These are phyloP conservation scores for Seira musarum DNA, from an alignment of 2,888 invertebrate species.

Conservation along the genomic window DNA sequence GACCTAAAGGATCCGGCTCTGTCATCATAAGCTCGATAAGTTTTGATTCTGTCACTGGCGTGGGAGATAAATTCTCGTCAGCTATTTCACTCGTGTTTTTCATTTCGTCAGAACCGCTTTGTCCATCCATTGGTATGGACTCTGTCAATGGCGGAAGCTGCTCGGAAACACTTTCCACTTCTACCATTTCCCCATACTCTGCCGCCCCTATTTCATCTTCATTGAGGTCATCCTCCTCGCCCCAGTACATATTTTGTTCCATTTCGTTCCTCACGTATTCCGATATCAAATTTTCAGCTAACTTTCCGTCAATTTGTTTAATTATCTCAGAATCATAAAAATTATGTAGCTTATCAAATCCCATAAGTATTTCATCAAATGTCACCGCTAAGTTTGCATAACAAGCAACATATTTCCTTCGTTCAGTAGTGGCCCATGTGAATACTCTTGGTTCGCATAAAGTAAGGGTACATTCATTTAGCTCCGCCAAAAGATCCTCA, in stretches of 20 bases:
- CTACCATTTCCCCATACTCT: not conserved
- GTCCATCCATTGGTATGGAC: no score
- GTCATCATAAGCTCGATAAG: no score
- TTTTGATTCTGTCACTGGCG: no score
- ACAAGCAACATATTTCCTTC: slow-evolving; percentile 47
- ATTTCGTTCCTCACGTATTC: not conserved
- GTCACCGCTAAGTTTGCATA: slow-evolving; percentile 51
- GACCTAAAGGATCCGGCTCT: no score
- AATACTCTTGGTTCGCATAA: slow-evolving; percentile 48
- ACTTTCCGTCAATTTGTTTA: slow-evolving; percentile 18
- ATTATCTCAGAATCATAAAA: slow-evolving; percentile 21
- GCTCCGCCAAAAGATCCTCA: slow-evolving; percentile 49
- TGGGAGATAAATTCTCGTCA: no score
- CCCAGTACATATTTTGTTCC: no score
- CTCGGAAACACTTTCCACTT: not conserved
- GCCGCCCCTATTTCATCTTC: not conserved
- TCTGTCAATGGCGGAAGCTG: no score
- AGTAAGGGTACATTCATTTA: slow-evolving; percentile 36
- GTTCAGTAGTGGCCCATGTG: slow-evolving; percentile 40
- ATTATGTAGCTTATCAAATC: slow-evolving; percentile 38
- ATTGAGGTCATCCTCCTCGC: slow-evolving; percentile 12
- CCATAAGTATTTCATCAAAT: slow-evolving; percentile 50
- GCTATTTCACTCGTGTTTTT: no score
- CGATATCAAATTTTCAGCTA: not conserved
- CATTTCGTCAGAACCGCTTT: no score